Evolutionary conservation across 1,140 invertebrate genomes (phyloP).

Genomic region (Drosophila truncata): DNA sequence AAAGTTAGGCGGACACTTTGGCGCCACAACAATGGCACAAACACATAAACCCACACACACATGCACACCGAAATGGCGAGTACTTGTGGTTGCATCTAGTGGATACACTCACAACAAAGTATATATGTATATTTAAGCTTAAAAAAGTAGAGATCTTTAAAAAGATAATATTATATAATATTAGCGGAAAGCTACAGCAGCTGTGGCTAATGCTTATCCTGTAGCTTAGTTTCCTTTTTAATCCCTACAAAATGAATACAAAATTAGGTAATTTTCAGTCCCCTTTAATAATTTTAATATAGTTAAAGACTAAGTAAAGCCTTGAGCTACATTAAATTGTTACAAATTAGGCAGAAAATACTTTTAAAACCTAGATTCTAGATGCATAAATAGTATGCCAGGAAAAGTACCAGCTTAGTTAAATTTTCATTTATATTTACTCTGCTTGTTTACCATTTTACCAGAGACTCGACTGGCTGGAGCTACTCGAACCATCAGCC

Average conservation of each 20-base stretch:
- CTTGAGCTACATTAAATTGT: not conserved
- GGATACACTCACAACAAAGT: not conserved
- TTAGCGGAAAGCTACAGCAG: too few species aligned
- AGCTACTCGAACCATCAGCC: conserved; percentile 7
- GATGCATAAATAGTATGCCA: not conserved
- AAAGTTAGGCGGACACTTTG: conserved; percentile 44
- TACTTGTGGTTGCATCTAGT: conserved; percentile 4
- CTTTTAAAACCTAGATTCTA: not conserved
- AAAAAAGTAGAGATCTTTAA: not conserved
- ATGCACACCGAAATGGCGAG: not conserved
- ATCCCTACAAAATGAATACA: not conserved
- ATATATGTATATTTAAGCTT: not conserved
- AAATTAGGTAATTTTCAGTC: not conserved
- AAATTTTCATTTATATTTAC: conserved; percentile 10
- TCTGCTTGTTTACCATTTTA: not conserved
- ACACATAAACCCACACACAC: not conserved
- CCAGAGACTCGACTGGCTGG: conserved; percentile 1
- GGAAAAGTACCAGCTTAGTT: conserved; percentile 3
- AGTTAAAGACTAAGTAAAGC: not conserved
- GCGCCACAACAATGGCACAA: conserved; percentile 22
- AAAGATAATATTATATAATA: not conserved
- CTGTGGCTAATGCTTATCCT: too few species aligned
- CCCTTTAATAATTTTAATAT: too few species aligned
- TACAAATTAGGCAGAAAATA: not conserved
- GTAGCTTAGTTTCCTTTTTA: not conserved